Evolutionary conservation across 2,888 invertebrate species (phyloP).

Genomic region (Drosophila nigricruria): DNA sequence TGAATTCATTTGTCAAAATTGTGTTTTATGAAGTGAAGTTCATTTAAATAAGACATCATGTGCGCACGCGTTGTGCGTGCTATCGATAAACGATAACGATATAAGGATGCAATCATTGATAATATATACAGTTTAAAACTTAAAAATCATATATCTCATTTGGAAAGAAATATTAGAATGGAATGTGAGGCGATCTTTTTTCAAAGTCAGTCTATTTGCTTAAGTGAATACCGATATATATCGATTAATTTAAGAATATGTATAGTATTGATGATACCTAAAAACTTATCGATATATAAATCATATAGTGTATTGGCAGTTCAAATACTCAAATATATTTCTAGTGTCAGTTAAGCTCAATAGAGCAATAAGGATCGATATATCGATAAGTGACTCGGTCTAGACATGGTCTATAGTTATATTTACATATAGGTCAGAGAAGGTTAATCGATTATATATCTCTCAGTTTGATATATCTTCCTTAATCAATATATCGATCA

Average conservation of each 20-base stretch:
- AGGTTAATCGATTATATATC: not conserved
- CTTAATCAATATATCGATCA: not conserved
- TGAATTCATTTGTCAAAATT: conserved; percentile 82
- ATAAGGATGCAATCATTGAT: not conserved
- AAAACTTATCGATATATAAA: too few species aligned
- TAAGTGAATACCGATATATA: too few species aligned
- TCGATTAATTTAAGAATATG: too few species aligned
- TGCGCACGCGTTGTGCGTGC: not conserved
- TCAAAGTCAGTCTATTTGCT: too few species aligned
- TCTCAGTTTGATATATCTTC: not conserved
- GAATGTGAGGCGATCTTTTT: not conserved
- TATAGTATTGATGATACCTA: too few species aligned
- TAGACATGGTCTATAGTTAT: too few species aligned
- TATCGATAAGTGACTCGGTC: not conserved
- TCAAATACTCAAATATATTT: too few species aligned
- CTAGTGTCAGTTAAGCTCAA: too few species aligned
- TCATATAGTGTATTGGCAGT: too few species aligned
- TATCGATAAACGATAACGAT: conserved; percentile 6
- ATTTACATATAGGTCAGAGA: not conserved
- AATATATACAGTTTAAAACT: too few species aligned
- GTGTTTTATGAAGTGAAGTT: conserved; percentile 67
- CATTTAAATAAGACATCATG: conserved; percentile 53
- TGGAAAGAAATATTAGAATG: not conserved
- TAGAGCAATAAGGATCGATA: not conserved
- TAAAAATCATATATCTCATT: not conserved